These are phyloP conservation scores for Hippocampus barbouri DNA, from an alignment of 2,113 vertebrate genomes.

Conservation along the genomic window DNA sequence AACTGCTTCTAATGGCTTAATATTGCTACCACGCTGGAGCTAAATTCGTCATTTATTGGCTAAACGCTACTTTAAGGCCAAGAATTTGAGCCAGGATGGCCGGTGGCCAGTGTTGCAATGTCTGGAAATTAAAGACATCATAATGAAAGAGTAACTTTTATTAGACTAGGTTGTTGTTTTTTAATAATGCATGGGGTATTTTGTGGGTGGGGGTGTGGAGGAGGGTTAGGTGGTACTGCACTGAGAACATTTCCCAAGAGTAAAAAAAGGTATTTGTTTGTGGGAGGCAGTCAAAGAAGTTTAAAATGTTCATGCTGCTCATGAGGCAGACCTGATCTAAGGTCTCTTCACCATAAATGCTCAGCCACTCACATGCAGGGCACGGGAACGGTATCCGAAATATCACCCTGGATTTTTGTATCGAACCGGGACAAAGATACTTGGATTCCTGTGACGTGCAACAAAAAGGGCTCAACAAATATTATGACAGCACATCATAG, in stretches of 20 bases:
- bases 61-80: not conserved
- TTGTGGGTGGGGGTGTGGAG: not conserved
- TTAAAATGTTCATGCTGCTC: constrained; percentile 35
- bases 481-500: no score
- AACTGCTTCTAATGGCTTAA: not conserved
- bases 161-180: not conserved
- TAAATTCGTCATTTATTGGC: not conserved
- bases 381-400: no score
- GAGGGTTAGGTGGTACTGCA: not conserved
- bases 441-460: no score
- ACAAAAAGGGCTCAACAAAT: no score
- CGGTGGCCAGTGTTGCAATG: not conserved
- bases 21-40: not conserved
- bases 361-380: no score
- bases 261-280: constrained; percentile 49
- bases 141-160: constrained; percentile 9
- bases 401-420: no score
- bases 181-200: constrained; percentile 3
- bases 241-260: constrained; percentile 19
- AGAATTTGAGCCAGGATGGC: not conserved
- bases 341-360: no score
- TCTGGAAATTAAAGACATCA: not conserved
- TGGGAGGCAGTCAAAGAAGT: constrained; percentile 42
- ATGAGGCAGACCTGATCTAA: no score
- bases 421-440: no score